Percentiles rank a stretch among this genome's conserved stretches.
These are phyloP conservation scores for Stylophora pistillata DNA, from an alignment of 64 coral and sea anemone species.

Conservation along the genomic window DNA sequence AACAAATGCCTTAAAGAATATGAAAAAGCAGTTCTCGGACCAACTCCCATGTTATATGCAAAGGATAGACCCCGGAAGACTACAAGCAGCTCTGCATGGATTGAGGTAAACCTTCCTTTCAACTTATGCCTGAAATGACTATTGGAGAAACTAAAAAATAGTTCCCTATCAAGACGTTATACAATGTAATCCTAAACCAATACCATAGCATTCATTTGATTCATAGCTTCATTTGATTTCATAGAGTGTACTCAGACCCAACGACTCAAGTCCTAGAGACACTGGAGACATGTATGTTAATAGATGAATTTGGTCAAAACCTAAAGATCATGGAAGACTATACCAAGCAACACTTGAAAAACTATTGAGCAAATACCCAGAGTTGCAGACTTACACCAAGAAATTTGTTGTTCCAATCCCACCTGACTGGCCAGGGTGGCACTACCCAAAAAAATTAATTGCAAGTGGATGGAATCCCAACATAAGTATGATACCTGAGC, in stretches of 20 bases:
- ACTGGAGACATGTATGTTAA: conserved; percentile 38
- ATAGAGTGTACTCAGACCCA: not conserved
- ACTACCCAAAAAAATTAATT: conserved; percentile 54
- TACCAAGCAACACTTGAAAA: conserved; percentile 12
- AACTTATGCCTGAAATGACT: too few relatives aligned
- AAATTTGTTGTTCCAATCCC: conserved; percentile 42
- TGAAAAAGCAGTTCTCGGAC: not conserved
- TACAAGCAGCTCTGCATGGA: conserved; percentile 1
- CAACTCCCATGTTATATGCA: not conserved
- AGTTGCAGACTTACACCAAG: conserved; percentile 20
- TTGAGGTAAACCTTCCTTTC: too few relatives aligned
- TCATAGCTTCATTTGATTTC: too few relatives aligned
- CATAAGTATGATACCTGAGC: conserved; percentile 48
- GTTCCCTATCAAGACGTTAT: too few relatives aligned
- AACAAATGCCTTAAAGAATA: not conserved
- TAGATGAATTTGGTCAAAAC: conserved; percentile 69
- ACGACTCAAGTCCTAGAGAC: conserved; percentile 1
- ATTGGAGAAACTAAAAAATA: too few relatives aligned
- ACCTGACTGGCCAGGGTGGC: conserved; percentile 78
- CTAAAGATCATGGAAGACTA: conserved; percentile 52
- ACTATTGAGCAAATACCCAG: conserved; percentile 32
- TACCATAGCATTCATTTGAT: too few relatives aligned
- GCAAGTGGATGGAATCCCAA: conserved; percentile 21
- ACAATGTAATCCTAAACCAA: too few relatives aligned
- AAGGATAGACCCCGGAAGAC: not conserved